Base-by-base conservation (phyloP, 2,888 invertebrate species). In the Serrognathus titanus region DNA sequence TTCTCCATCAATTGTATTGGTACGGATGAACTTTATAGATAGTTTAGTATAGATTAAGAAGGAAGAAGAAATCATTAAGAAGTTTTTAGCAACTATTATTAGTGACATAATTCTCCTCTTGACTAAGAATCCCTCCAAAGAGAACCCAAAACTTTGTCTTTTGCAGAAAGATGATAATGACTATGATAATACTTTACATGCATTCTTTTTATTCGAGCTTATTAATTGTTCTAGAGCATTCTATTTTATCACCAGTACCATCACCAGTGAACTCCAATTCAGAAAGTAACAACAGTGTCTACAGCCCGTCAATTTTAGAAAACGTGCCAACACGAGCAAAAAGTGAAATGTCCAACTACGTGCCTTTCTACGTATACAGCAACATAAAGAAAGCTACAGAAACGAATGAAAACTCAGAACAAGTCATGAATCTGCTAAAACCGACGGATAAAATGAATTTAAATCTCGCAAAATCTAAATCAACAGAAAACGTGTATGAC, bases 321-420 rank as follows among this genome's bases (percentile, higher is more conserved):
- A 58, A 60, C 12, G 62, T 65, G 59, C 69, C 67, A 55, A 60
- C 47, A 24, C 60, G 66, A 12, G 57, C 63, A 31, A 56, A 66
- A 53, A 74, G 73, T 60, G 74, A 72, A 66, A 69, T 73, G 69
- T 70, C 72, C 2, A 63, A 69, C 51, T 70, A 69, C 53, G 60
- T 69, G 11, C 70, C 72, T 8, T 63, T 63, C 24, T 70, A 69
- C 59, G 67, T 69, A 20, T 70, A 70, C 39, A 63, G 66, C 2
- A 67, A 65, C 43, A 66, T 70, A 7, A 63, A 62, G 53, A 67
- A 64, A 60, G 67, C 65, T 6, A 66, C 69, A 0, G 68, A 69
- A 62, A 59, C 35, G 20, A 20, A 7, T 7, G 11, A 40, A 7
- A 2, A 13, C 40, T 4, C 40, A 12, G 11, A 13, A 11, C 40